Evolutionary conservation across 2,797 vertebrate genomes (phyloP), one percentile per base, ranked within the genome.

Genomic region (Coccyzus lansbergi): DNA sequence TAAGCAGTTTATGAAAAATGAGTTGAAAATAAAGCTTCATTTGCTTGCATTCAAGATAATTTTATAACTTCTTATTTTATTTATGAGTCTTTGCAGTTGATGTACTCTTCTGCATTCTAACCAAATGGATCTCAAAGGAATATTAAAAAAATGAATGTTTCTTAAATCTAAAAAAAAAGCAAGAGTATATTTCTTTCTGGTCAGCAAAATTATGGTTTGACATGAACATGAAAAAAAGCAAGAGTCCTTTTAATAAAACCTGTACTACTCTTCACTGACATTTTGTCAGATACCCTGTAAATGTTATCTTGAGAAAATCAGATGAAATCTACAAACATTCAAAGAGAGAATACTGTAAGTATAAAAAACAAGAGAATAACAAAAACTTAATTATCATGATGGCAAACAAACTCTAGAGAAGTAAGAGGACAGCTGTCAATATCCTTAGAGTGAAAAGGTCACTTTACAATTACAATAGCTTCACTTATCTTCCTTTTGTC

Each of bases 231-330:
- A 83, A 88, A 86, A 86, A 92, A 92, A 92, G 15, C 10, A 46
- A 62, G 17, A 76, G 31, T 48, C 10, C 14, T 93, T 67, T 72
- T 65, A 76, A 95, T 65, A 93, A 90, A 94, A 84, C 21, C 33
- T 49, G 34, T 65, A 33, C 53, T 79, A 53, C 20, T 34, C 51
- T 92, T 90, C 94, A 34, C 31, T 94, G 88, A 89, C 76, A 89
- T 92, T 96, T 93, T 96, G 60, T 94, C 84, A 95, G 63, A 38
- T 90, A 48, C 38, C 29, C 42, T 44, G 89, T 84, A 94, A 94
- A 92, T 62, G 53, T 78, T 96, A 94, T 94, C 89, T 96, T 93
- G 91, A 91, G 83, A 49, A 94, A 95, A 83, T 12, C 24, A 59
- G 69, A 79, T 83, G 84, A 94, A 94, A 94, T 82, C 88, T 87